Conservation (phyloP, 2,888 invertebrate genomes). For the Mamestra brassicae region DNA sequence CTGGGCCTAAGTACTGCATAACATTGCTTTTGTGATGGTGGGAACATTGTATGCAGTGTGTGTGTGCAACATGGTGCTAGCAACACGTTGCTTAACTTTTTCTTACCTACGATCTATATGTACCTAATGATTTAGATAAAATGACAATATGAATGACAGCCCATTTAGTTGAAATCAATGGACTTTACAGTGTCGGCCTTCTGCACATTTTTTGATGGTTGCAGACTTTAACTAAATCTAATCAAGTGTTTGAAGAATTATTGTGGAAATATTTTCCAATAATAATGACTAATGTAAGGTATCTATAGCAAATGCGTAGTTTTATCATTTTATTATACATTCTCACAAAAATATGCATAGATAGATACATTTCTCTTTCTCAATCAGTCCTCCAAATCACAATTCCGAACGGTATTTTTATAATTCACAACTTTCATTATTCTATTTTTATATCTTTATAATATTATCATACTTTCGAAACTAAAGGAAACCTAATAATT, state of each 20-base stretch:
- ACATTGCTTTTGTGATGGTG: background rate
- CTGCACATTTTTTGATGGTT: constrained; percentile 13
- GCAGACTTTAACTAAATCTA: constrained; percentile 31
- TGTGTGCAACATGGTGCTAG: background rate
- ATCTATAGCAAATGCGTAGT: constrained; percentile 16
- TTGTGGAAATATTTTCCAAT: constrained; percentile 3
- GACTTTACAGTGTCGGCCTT: constrained; percentile 9
- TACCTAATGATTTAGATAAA: background rate
- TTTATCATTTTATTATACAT: constrained; percentile 7
- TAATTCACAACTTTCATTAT: constrained; percentile 20
- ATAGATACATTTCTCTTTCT: background rate
- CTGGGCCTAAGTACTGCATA: background rate
- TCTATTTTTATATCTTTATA: constrained; percentile 21
- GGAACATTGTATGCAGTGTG: background rate
- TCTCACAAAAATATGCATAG: constrained; percentile 53
- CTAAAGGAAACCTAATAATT: background rate
- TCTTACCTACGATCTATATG: background rate
- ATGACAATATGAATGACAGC: background rate
- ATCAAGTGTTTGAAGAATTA: constrained; percentile 14
- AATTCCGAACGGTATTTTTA: constrained; percentile 43
- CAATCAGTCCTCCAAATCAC: constrained; percentile 46
- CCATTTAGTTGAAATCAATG: background rate
- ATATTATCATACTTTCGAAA: constrained; percentile 7
- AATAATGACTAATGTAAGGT: background rate
- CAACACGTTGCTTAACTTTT: background rate